phyloP scores from a whole-genome alignment of 2,113 vertebrate genomes.

The Hemicordylus capensis region DNA sequence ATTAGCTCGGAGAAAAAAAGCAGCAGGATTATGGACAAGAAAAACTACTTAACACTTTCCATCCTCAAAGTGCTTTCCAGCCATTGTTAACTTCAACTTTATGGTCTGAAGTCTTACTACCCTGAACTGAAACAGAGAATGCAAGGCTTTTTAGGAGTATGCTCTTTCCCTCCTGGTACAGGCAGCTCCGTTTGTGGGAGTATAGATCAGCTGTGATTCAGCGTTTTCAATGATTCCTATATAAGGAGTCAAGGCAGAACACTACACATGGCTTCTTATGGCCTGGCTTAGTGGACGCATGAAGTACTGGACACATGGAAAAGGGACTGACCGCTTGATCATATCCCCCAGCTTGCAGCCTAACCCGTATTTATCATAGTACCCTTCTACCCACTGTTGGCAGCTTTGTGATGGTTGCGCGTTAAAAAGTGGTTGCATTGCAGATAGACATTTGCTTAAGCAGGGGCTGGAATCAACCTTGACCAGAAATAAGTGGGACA shows the following conservation, averaged over 20 bases:
- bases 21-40: neutral
- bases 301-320: neutral
- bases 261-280: neutral
- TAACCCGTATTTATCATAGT: neutral
- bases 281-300: neutral
- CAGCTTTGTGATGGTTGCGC: neutral
- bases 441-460: no score
- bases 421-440: neutral
- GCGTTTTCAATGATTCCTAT: neutral
- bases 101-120: constrained; percentile 15
- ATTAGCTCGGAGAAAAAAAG: neutral
- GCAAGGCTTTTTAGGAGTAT: neutral
- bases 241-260: neutral
- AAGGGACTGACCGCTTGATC: neutral
- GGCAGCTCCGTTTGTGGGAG: neutral
- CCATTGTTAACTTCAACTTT: neutral
- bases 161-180: neutral
- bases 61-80: neutral
- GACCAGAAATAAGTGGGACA: no score
- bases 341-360: neutral
- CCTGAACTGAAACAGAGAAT: neutral
- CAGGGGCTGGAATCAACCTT: no score
- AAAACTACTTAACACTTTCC: neutral
- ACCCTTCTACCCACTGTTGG: neutral
- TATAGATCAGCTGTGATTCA: neutral